phyloP scores from a whole-genome alignment of 2,888 invertebrate species.

The Auanema sp. region DNA sequence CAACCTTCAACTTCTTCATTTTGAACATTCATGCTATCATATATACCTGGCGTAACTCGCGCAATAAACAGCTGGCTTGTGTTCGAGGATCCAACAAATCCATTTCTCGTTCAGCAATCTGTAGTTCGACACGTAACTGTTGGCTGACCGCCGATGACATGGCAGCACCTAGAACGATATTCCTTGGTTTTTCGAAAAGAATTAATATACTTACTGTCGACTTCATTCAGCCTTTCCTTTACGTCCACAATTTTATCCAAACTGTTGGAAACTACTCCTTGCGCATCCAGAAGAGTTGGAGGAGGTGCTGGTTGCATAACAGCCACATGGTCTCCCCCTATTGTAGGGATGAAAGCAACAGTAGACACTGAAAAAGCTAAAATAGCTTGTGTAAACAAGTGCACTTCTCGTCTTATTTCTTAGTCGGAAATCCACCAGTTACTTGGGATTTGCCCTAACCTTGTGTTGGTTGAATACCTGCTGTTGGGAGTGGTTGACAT shows the following conservation, averaged over 20 bases:
- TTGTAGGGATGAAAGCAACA: no score
- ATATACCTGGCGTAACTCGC: constrained; percentile 49
- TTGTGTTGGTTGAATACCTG: constrained; percentile 22
- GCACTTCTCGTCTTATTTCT: no score
- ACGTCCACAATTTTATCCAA: constrained; percentile 57
- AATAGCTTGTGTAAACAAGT: no score
- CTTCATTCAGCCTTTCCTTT: constrained; percentile 54
- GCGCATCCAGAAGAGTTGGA: constrained; percentile 33
- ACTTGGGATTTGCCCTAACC: constrained; percentile 1
- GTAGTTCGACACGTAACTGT: constrained; percentile 49
- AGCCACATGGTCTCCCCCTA: no score
- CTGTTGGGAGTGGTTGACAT: constrained; percentile 24
- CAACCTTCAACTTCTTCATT: constrained; percentile 13
- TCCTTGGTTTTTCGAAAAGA: neutral
- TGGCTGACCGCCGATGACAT: constrained; percentile 37
- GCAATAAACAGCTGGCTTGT: constrained; percentile 53
- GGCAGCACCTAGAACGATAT: constrained; percentile 18
- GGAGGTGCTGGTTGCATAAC: no score
- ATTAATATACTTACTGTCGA: constrained; percentile 20
- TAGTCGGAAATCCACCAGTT: no score
- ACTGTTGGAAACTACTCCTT: constrained; percentile 52
- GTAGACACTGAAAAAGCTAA: no score
- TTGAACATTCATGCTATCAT: neutral
- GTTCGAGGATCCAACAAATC: constrained; percentile 54
- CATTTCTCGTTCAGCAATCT: constrained; percentile 55